A percentile compares a stretch with the other conserved stretches of the same genome.
Conservation (phyloP, 2,113 vertebrate genomes). For the Rhizomys pruinosus region DNA sequence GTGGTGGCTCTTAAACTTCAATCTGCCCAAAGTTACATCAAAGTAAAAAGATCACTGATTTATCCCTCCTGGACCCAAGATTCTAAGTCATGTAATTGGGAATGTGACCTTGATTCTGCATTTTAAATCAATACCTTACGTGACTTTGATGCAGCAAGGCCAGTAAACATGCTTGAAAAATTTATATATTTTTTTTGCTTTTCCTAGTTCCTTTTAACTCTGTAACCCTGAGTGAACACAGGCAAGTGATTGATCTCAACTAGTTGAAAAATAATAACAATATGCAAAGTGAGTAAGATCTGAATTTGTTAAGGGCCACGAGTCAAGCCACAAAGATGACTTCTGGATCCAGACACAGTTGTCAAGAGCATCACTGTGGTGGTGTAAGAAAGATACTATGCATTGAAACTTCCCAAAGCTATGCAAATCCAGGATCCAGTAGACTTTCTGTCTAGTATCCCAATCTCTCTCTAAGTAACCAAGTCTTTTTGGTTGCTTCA, state of each 20-base stretch:
- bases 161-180: background rate
- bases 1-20: background rate
- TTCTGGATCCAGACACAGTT: background rate
- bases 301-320: background rate
- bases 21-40: background rate
- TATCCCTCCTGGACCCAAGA: background rate
- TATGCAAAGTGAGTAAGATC: background rate
- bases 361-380: background rate
- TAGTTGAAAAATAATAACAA: background rate
- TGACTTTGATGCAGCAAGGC: background rate
- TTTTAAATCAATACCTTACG: too few relatives aligned
- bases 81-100: too few relatives aligned
- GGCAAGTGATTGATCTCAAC: background rate
- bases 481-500: background rate
- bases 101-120: too few relatives aligned
- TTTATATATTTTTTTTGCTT: background rate
- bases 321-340: background rate
- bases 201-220: background rate
- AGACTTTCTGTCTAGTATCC: background rate
- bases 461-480: conserved; percentile 49
- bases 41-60: background rate
- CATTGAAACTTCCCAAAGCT: background rate
- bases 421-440: background rate
- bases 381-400: background rate
- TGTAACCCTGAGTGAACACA: background rate